A percentile compares a stretch with the other conserved stretches of the same genome.
Conservation (phyloP, 2,113 vertebrate genomes). For the Brevimyrus niger region DNA sequence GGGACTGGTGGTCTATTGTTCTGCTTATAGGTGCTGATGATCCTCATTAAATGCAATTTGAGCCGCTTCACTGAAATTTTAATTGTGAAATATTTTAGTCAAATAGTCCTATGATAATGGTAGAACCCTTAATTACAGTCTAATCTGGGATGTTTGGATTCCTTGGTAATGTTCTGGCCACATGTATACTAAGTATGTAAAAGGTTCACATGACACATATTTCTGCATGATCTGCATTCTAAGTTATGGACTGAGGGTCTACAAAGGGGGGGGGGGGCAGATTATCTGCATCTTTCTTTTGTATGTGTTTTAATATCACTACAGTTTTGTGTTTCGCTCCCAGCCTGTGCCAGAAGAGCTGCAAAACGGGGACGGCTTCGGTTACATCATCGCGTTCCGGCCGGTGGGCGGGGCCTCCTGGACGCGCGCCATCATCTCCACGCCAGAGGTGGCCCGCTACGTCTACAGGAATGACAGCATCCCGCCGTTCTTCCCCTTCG, state of each 20-base stretch:
- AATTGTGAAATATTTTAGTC: background rate
- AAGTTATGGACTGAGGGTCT: background rate
- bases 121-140: background rate
- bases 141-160: background rate
- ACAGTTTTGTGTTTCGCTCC: constrained; percentile 69
- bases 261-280: background rate
- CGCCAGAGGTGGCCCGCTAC: constrained; percentile 66
- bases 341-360: constrained; percentile 90
- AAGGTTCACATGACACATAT: background rate
- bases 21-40: background rate
- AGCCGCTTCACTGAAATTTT: background rate
- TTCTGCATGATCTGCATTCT: background rate
- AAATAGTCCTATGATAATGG: background rate
- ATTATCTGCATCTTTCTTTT: constrained; percentile 51
- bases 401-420: constrained; percentile 72
- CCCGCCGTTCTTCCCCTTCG: constrained; percentile 77
- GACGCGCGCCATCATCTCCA: constrained; percentile 81
- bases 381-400: constrained; percentile 88
- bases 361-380: constrained; percentile 88
- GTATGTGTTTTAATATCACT: constrained; percentile 75
- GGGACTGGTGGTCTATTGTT: background rate
- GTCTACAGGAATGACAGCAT: constrained; percentile 86
- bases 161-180: background rate
- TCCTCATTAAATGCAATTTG: background rate
- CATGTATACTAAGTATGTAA: background rate